Base-by-base conservation (phyloP, 2,113 vertebrate genomes). In the Marmota monax region DNA sequence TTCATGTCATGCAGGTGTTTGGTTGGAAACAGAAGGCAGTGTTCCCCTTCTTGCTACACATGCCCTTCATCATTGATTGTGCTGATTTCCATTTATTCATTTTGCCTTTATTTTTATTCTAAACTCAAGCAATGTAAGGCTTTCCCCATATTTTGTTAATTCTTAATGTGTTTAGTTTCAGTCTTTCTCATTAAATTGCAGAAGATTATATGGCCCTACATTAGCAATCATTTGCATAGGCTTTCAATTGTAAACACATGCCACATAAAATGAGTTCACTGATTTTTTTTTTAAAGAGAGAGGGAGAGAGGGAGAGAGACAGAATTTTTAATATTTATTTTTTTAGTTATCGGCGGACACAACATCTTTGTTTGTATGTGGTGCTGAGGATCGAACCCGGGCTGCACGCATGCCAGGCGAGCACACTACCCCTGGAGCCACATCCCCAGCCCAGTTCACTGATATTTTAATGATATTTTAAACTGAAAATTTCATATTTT, bases 171-270 rank as follows among this genome's bases (percentile, higher is more conserved):
- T 61, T 37, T 39, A 12, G 10, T 39, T 39, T 65, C 4, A 67
- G 0, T 48, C 29, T 37, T 83, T 83, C 63, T 84, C 39, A 0
- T 42, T 37, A 80, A 85, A 37, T 61, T 65, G 1, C 0, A 12
- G 29, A 63, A 11, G 4, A 11, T 10, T 34, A 2, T 11, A 4
- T 2, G 0, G 0, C 29, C 37, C 1, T 27, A 3, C 6, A 29
- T 34, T 8, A 85, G 58, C 11, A 82, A 25, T 78, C 0, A 1
- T 77, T 20, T 61, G 5, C 1, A 3, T 29, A 27, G 18, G 12
- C 0, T 14, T 61, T 67, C 1, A 18, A 23, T 65, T 48, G 5
- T 61, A 67, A 70, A 56, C 18, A 76, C 5, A 58, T 18, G 70
- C 10, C 2, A 63, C 7, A 74, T 22, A 9, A 10, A 73, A 37